Conservation (phyloP, 2,113 vertebrate species). For the Leiothrix lutea region DNA sequence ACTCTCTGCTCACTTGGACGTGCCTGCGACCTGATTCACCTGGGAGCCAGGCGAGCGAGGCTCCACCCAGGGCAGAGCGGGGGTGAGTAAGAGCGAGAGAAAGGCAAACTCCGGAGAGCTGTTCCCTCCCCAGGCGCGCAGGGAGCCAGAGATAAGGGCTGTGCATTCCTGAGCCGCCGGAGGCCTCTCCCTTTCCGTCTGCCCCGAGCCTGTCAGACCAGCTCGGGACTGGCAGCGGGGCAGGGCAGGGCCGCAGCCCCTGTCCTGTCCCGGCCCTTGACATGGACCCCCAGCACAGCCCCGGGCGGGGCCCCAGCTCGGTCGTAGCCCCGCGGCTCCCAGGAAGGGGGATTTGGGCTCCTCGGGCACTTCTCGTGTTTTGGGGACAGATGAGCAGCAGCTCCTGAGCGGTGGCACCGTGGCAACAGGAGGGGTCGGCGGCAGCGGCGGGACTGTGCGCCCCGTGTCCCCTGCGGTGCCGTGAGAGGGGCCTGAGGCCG, state of each 20-base stretch:
- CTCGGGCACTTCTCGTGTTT: neutral
- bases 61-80: slow-evolving; percentile 59
- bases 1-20: slow-evolving; percentile 2
- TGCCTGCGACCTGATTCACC: slow-evolving; percentile 54
- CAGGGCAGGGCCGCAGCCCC: neutral
- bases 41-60: slow-evolving; percentile 1
- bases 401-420: neutral
- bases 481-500: fast-evolving
- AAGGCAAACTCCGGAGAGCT: slow-evolving; percentile 48
- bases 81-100: slow-evolving; percentile 62
- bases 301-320: neutral
- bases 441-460: neutral
- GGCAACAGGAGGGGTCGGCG: fast-evolving
- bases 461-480: fast-evolving
- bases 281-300: neutral
- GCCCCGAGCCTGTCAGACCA: slow-evolving; percentile 40
- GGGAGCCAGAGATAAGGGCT: slow-evolving; percentile 55
- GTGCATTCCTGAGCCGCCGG: slow-evolving; percentile 58
- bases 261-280: neutral
- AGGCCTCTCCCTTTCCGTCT: slow-evolving; percentile 61
- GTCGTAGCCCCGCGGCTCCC: neutral
- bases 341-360: neutral
- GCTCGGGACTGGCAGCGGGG: neutral
- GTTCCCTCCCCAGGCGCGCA: slow-evolving; percentile 45
- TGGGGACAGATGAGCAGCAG: neutral